Conservation (phyloP, 2,113 vertebrate genomes). For the Amphiprion percula region DNA sequence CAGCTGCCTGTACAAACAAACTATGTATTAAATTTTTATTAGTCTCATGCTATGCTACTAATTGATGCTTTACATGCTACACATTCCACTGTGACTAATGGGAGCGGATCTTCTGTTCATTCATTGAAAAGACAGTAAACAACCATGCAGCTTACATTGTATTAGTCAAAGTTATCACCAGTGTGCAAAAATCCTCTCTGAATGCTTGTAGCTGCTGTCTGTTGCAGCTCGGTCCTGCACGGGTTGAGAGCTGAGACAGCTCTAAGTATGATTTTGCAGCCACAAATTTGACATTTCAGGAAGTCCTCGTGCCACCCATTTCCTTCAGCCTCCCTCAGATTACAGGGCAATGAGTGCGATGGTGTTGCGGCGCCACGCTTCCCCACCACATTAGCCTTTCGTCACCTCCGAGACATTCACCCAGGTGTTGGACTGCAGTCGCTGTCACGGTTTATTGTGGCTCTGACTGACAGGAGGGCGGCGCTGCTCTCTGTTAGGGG, state of each 20-base stretch:
- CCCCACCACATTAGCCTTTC: conserved; percentile 50
- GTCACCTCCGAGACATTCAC: conserved; percentile 55
- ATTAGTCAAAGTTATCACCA: no score
- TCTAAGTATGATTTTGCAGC: conserved; percentile 5
- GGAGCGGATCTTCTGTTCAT: not conserved
- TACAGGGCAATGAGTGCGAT: conserved; percentile 47
- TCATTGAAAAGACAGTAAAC: no score
- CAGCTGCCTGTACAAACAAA: no score
- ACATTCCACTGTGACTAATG: not conserved
- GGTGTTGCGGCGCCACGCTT: conserved; percentile 26
- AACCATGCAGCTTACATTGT: no score
- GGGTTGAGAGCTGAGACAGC: not conserved
- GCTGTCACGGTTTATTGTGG: conserved; percentile 38
- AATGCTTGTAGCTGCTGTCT: not conserved
- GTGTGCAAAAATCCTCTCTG: not conserved
- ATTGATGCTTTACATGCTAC: conserved; percentile 22
- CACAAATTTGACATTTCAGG: conserved; percentile 47
- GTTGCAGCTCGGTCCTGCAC: not conserved
- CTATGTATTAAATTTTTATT: no score
- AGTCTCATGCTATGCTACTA: not conserved
- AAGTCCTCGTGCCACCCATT: conserved; percentile 43
- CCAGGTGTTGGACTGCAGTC: conserved; percentile 62
- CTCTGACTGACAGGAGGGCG: conserved; percentile 58
- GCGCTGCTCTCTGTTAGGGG: not conserved
- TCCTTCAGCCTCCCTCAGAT: conserved; percentile 52